A percentile compares a stretch with the other conserved stretches of the same genome.
Conservation (phyloP, 2,797 vertebrate species). For the Typhlichthys subterraneus region DNA sequence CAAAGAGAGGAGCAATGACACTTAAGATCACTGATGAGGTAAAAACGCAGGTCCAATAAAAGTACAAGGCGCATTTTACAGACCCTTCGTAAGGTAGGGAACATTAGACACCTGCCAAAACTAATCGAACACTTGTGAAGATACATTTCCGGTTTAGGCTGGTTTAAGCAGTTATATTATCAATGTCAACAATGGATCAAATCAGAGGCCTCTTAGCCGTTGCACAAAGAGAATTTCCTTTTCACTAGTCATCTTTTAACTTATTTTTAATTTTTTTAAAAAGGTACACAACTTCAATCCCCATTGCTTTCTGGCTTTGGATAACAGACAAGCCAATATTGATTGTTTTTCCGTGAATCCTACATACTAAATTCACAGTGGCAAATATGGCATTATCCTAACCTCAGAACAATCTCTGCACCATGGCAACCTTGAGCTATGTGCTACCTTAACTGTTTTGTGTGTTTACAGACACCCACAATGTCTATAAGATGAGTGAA, state of each 20-base stretch:
- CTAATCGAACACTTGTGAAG: conserved; percentile 57
- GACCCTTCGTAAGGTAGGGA: conserved; percentile 67
- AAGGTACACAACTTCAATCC: conserved; percentile 64
- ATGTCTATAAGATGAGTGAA: conserved; percentile 46
- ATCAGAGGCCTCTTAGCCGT: conserved; percentile 65
- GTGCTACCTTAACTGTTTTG: conserved; percentile 65
- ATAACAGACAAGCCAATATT: conserved; percentile 58
- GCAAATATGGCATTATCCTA: conserved; percentile 76
- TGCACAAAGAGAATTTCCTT: conserved; percentile 52
- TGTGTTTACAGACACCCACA: conserved; percentile 67
- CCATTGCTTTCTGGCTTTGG: conserved; percentile 57
- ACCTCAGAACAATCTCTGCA: conserved; percentile 71
- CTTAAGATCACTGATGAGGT: conserved; percentile 72
- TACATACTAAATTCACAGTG: conserved; percentile 74
- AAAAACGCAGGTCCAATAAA: conserved; percentile 79
- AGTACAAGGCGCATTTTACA: conserved; percentile 67
- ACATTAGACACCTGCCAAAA: conserved; percentile 62
- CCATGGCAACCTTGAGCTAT: conserved; percentile 71
- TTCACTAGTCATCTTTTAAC: conserved; percentile 23
- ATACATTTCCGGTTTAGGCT: conserved; percentile 70
- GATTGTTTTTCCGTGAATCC: conserved; percentile 73
- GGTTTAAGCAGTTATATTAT: conserved; percentile 70
- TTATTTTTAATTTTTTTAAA: conserved; percentile 17
- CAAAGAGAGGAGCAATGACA: conserved; percentile 49
- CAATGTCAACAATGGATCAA: conserved; percentile 50